Evolutionary conservation across 2,113 vertebrate species (phyloP), one percentile per base, ranked within the genome.

Genomic region (Eidolon helvum): DNA sequence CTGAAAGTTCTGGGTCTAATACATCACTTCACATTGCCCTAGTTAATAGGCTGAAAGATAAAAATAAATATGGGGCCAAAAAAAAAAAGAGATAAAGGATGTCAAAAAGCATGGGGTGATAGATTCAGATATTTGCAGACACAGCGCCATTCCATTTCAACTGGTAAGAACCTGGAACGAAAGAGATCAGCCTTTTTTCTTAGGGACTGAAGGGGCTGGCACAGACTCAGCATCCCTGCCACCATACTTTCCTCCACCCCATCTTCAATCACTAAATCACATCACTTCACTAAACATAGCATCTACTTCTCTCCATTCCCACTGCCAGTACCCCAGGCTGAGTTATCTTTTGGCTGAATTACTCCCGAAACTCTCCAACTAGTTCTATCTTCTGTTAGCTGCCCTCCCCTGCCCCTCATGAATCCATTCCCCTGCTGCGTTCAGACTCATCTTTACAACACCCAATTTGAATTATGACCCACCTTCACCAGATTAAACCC

Each of bases 171-270:
- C 35, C 45, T 57, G 19, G 12, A n/a, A 55, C 40, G 84, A 35
- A 72, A 65, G 2, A 57, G 5, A 28, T 48, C 28, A 7, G 21
- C 11, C 40, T 11, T 50, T 30, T 35, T 53, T 75, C 43, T 65
- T 9, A 12, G 89, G 55, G 30, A 63, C 80, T 28, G 18, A 55
- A 4, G 12, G n/a, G 30, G 4, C 61, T 43, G 19, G 40, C 3
- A 7, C 35, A 61, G 48, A 33, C 12, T 24, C 7, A n/a, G 2
- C 21, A n/a, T 8, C 30, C 19, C 30, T 26, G 66, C 65, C 12
- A n/a, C 16, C n/a, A 10, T 2, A 21, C 19, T 33, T 22, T 14
- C 9, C 8, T 2, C 22, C 12, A 33, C 30, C 28, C 2, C 3
- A 7, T 7, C 30, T 35, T 33, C 65, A 18, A 2, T 69, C 11